Percentiles rank a stretch among this genome's conserved stretches.
phyloP scores from a whole-genome alignment of 1,140 invertebrate genomes.

The Adoxophyes honmai region DNA sequence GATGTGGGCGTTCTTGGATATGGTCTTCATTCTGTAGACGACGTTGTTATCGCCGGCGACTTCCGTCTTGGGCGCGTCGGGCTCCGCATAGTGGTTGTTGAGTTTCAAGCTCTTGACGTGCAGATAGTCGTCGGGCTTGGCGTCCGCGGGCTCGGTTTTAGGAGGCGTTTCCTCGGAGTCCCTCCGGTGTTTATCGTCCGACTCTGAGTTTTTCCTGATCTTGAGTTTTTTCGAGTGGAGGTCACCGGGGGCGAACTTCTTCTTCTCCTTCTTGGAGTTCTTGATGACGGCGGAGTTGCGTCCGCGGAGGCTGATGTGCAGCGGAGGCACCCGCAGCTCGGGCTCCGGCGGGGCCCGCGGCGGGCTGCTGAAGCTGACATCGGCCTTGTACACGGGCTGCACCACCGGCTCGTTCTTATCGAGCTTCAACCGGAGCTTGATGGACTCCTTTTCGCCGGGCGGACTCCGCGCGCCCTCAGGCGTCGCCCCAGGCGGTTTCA shows the following conservation, averaged over 20 bases:
- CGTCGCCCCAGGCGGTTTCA: slow-evolving; percentile 52
- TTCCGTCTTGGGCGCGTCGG: slow-evolving; percentile 51
- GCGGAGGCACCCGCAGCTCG: slow-evolving; percentile 90
- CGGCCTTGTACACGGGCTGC: slow-evolving; percentile 87
- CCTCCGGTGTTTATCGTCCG: slow-evolving; percentile 68
- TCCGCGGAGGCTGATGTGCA: slow-evolving; percentile 92
- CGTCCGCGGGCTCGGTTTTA: slow-evolving; percentile 57
- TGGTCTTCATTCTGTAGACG: slow-evolving; percentile 70
- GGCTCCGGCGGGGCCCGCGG: slow-evolving; percentile 61
- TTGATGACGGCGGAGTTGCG: slow-evolving; percentile 93
- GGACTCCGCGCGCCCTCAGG: slow-evolving; percentile 48
- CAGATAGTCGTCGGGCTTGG: slow-evolving; percentile 68
- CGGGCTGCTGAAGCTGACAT: slow-evolving; percentile 82
- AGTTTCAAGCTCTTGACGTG: slow-evolving; percentile 61
- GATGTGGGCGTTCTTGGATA: slow-evolving; percentile 72
- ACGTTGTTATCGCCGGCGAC: slow-evolving; percentile 59
- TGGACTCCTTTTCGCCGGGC: slow-evolving; percentile 82
- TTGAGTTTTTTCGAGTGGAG: slow-evolving; percentile 73
- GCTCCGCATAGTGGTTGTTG: slow-evolving; percentile 59
- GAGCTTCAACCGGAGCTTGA: slow-evolving; percentile 89
- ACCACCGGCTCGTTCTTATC: slow-evolving; percentile 88
- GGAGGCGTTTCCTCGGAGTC: slow-evolving; percentile 55
- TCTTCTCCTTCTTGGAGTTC: slow-evolving; percentile 86
- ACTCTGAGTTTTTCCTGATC: slow-evolving; percentile 64
- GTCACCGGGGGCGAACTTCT: slow-evolving; percentile 78